A percentile compares a stretch with the other conserved stretches of the same genome.
Conservation (phyloP, 2,113 vertebrate genomes). For the Megaleporinus macrocephalus region DNA sequence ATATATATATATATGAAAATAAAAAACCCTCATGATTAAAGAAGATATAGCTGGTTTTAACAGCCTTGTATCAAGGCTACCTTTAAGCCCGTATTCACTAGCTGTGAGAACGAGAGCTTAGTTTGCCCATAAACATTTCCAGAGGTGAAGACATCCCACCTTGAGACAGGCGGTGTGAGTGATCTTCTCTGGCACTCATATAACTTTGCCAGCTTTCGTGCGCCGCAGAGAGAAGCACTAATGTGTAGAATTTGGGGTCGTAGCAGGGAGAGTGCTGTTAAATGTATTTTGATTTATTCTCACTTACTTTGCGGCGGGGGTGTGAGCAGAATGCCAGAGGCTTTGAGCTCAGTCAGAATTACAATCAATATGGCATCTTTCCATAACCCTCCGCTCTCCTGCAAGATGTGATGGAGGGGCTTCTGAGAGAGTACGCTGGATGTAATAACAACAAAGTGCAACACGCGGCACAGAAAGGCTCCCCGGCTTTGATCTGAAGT, state of each 20-base stretch:
- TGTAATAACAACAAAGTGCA: constrained; percentile 41
- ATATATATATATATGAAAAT: too few relatives aligned
- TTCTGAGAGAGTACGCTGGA: constrained; percentile 19
- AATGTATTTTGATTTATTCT: constrained; percentile 45
- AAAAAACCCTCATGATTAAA: too few relatives aligned
- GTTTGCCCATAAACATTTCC: constrained; percentile 26
- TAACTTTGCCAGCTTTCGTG: neutral
- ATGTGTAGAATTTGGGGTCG: constrained; percentile 23
- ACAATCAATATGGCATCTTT: constrained; percentile 36
- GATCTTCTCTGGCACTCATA: neutral
- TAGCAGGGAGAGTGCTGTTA: constrained; percentile 16
- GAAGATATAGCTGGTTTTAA: too few relatives aligned
- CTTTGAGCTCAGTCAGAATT: neutral
- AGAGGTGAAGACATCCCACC: constrained; percentile 21
- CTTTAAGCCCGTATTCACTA: constrained; percentile 16
- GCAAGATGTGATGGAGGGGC: constrained; percentile 23
- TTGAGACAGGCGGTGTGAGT: constrained; percentile 13
- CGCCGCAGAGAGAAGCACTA: neutral
- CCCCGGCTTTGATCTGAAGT: constrained; percentile 31
- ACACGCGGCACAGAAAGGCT: constrained; percentile 24
- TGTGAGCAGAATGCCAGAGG: constrained; percentile 11
- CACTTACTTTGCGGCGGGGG: constrained; percentile 20
- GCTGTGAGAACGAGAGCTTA: constrained; percentile 25
- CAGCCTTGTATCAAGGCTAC: too few relatives aligned
- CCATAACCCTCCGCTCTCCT: constrained; percentile 29